These are phyloP conservation scores for Arion vulgaris DNA, from an alignment of 1,140 invertebrate genomes.

Conservation along the genomic window DNA sequence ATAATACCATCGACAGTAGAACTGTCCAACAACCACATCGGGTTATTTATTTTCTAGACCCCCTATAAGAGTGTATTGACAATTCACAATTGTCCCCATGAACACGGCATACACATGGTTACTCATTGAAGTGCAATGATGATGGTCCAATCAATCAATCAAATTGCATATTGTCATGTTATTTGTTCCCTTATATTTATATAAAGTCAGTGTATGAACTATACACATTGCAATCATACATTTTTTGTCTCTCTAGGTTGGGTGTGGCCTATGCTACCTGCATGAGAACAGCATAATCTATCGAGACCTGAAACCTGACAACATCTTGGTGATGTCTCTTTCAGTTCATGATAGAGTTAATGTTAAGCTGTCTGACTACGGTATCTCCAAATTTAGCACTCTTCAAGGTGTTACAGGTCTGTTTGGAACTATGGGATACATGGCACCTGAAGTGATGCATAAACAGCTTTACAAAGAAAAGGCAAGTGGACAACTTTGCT, in stretches of 20 bases:
- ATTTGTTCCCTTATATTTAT: too few relatives aligned
- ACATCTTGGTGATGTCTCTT: conserved; percentile 66
- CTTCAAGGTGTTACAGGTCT: conserved; percentile 57
- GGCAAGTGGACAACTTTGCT: conserved; percentile 44
- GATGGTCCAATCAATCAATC: too few relatives aligned
- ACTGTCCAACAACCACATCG: too few relatives aligned
- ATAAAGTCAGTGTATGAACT: too few relatives aligned
- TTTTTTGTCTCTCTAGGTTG: conserved; percentile 35
- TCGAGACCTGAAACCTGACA: conserved; percentile 69
- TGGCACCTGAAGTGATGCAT: conserved; percentile 67
- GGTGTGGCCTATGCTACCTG: conserved; percentile 60
- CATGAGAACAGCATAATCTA: conserved; percentile 63
- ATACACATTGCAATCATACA: too few relatives aligned
- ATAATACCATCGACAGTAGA: too few relatives aligned
- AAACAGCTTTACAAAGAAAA: conserved; percentile 64
- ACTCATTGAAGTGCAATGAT: too few relatives aligned
- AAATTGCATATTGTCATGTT: too few relatives aligned
- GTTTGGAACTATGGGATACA: conserved; percentile 66
- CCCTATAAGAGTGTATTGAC: too few relatives aligned
- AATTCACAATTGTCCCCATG: too few relatives aligned
- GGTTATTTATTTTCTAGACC: too few relatives aligned
- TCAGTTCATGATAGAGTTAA: conserved; percentile 49
- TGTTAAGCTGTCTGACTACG: conserved; percentile 70
- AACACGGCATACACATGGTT: too few relatives aligned
- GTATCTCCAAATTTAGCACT: conserved; percentile 64